These are phyloP conservation scores for Lycia hirtaria DNA, from an alignment of 2,888 invertebrate genomes.

Conservation along the genomic window DNA sequence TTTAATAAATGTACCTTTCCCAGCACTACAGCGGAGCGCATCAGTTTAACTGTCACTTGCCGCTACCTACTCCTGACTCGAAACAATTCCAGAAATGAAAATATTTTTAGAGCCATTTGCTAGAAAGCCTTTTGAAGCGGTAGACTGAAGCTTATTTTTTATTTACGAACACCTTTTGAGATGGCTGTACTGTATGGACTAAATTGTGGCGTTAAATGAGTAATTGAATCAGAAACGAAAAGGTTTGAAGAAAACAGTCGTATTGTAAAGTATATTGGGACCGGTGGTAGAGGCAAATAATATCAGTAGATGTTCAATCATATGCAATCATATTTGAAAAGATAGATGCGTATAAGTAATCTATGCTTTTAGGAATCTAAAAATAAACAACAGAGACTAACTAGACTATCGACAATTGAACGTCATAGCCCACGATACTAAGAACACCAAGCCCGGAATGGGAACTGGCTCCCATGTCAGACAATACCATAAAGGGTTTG, in stretches of 20 bases:
- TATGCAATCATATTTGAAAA: too few species aligned
- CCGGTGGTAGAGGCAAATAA: slow-evolving; percentile 13
- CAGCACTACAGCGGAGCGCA: slow-evolving; percentile 63
- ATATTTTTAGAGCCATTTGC: slow-evolving; percentile 81
- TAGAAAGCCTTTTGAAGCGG: slow-evolving; percentile 72
- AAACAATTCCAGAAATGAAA: slow-evolving; percentile 80
- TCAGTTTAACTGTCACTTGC: slow-evolving; percentile 79
- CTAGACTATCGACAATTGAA: too few species aligned
- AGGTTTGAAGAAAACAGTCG: slow-evolving; percentile 12
- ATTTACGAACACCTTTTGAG: slow-evolving; percentile 53
- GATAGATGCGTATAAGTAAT: too few species aligned
- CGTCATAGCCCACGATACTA: too few species aligned
- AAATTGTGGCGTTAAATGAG: slow-evolving; percentile 37
- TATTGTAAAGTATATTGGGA: slow-evolving; percentile 14
- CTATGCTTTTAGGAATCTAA: too few species aligned
- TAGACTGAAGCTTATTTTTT: slow-evolving; percentile 66
- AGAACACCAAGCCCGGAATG: too few species aligned
- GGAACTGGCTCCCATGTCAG: too few species aligned
- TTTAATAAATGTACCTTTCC: slow-evolving; percentile 74
- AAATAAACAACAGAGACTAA: too few species aligned
- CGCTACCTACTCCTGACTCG: slow-evolving; percentile 75
- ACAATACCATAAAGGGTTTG: too few species aligned
- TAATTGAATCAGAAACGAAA: slow-evolving; percentile 31
- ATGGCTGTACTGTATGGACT: slow-evolving; percentile 34
- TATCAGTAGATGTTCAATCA: slow-evolving; percentile 2